Evolutionary conservation across 2,888 invertebrate species (phyloP).

Genomic region (Hyles lineata): DNA sequence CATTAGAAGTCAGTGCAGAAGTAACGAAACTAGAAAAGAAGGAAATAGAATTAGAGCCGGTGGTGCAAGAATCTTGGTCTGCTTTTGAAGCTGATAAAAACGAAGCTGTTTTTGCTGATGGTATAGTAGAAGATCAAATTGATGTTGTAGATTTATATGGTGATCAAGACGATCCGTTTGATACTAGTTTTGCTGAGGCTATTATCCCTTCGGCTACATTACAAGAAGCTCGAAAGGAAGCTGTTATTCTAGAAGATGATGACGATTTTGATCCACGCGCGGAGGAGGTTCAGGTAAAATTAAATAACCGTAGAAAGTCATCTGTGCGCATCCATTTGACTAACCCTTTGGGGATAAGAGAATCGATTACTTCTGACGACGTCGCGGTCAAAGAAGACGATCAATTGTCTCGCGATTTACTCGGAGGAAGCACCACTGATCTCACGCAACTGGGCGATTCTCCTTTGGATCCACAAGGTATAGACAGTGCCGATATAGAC

Average conservation of each 20-base stretch:
- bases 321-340: conserved; percentile 86
- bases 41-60: conserved; percentile 72
- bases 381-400: conserved; percentile 71
- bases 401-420: conserved; percentile 86
- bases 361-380: conserved; percentile 84
- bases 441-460: conserved; percentile 88
- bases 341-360: conserved; percentile 86
- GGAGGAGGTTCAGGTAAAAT: conserved; percentile 78
- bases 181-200: conserved; percentile 92
- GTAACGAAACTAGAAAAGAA: conserved; percentile 74
- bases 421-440: conserved; percentile 91
- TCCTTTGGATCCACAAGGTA: conserved; percentile 87
- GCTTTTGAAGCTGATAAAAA: conserved; percentile 86
- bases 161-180: conserved; percentile 92
- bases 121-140: conserved; percentile 77
- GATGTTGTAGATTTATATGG: conserved; percentile 77
- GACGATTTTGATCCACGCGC: conserved; percentile 87
- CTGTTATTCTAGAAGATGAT: conserved; percentile 75
- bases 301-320: conserved; percentile 78
- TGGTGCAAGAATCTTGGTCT: conserved; percentile 86
- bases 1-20: conserved; percentile 85
- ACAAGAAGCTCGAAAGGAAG: conserved; percentile 74
- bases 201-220: conserved; percentile 84
- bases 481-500: conserved; percentile 87
- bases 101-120: conserved; percentile 75